Base-by-base conservation (phyloP, 2,888 invertebrate genomes). In the Quadroppia sp. region DNA sequence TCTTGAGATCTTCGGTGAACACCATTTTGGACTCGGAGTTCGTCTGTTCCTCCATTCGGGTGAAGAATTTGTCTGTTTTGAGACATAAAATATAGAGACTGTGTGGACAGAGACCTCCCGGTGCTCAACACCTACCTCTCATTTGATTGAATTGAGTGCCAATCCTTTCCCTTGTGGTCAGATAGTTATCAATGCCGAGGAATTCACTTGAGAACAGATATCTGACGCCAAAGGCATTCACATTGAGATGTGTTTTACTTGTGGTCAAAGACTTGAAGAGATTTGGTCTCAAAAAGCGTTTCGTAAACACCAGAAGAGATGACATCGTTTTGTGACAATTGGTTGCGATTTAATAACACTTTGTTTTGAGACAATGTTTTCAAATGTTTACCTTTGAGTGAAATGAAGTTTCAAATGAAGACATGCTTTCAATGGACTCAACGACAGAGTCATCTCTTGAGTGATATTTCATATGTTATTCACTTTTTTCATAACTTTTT, bases 1-100 rank as follows among this genome's bases (percentile, higher is more conserved):
- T 90, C 81, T 91, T 92, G 15, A 92, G 83, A 82, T 92, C 92
- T 83, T 92, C 92, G 7, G 91, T 90, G 80, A 91, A 92, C 77
- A 92, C 86, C 86, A 90, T 87, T 78, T 86, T 87, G 0, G 81
- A 77, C 0, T 84, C 81, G 0, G 86, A 82, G 2, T 82, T 78
- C 0, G 87, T 83, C 81, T 87, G 89, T 72, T 88, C 87, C 15
- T 79, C 81, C 90, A 92, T 91, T 83, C 90, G 90, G 0, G 81
- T 78, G 75, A 86, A 85, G 81, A 92, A 92, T 76, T 87, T 88
- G 0, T 88, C 88, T 40, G 85, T 25, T 45, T 45, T 25, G 2
- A 25, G 45, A 67, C 15, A 25, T 11, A 32, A 32, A 15, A 80
- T 77, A 88, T 86, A 79, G 42, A 71, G 23, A n/a, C n/a, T n/a